Percentiles rank a stretch among this genome's conserved stretches.
Conservation (phyloP, 2,113 vertebrate species). For the Malaclemys terrapin region DNA sequence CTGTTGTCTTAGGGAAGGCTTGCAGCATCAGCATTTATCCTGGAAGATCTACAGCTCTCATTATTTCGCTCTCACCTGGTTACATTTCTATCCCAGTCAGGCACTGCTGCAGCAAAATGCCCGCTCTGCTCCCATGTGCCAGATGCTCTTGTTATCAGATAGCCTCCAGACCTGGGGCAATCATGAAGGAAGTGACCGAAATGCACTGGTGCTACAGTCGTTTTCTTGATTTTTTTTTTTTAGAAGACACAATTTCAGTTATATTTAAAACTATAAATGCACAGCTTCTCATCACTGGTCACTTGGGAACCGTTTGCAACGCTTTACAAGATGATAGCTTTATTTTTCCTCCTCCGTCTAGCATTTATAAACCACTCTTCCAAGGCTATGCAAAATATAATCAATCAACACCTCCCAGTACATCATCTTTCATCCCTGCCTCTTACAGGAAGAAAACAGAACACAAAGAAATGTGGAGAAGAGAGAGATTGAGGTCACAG, state of each 20-base stretch:
- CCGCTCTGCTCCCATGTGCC: background rate
- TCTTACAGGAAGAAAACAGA: accelerated
- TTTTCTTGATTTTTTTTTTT: accelerated
- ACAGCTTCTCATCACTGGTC: background rate
- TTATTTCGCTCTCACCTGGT: background rate
- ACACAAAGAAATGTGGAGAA: background rate
- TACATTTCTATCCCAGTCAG: background rate
- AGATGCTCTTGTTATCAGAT: accelerated
- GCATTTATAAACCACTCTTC: background rate
- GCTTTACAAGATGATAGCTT: accelerated
- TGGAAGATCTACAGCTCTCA: background rate
- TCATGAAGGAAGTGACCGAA: accelerated
- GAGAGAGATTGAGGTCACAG: no score
- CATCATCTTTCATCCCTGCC: accelerated
- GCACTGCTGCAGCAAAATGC: background rate
- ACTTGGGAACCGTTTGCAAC: accelerated
- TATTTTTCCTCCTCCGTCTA: background rate
- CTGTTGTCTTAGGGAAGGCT: accelerated
- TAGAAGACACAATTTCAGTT: accelerated
- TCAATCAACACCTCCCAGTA: background rate
- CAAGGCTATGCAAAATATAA: background rate
- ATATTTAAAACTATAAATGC: background rate
- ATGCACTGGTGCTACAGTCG: accelerated
- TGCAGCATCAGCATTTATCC: background rate
- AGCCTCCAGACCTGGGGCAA: accelerated